Evolutionary conservation across 2,113 vertebrate species (phyloP).

Genomic region (Regulus satrapa): DNA sequence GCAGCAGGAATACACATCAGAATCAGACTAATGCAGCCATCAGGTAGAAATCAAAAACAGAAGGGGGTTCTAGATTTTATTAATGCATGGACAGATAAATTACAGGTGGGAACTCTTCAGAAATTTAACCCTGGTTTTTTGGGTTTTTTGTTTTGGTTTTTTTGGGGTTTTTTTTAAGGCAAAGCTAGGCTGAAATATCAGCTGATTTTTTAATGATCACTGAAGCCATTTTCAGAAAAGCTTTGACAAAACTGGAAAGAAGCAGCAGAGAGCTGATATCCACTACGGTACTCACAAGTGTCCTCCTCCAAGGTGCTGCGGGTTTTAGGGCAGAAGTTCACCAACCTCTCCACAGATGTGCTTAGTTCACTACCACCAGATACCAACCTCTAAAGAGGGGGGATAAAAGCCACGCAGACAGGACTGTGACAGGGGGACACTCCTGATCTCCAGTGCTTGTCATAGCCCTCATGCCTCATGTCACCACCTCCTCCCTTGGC

Average conservation of each 20-base stretch:
- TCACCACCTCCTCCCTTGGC: not conserved
- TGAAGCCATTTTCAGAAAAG: not conserved
- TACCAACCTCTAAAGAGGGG: not conserved
- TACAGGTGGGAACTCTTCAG: not conserved
- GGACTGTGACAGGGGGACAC: not conserved
- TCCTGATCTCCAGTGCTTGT: not conserved
- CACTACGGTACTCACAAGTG: not conserved
- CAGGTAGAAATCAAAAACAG: not conserved
- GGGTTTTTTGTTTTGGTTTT: not conserved
- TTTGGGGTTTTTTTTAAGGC: too few species aligned
- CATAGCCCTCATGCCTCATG: not conserved
- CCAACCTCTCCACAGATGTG: accelerated
- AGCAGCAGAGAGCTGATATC: not conserved
- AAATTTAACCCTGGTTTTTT: not conserved
- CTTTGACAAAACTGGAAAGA: not conserved
- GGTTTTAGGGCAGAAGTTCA: not conserved
- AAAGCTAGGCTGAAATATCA: not conserved
- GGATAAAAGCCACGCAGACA: not conserved
- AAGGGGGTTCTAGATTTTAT: not conserved
- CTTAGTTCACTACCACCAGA: not conserved
- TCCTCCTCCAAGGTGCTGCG: not conserved
- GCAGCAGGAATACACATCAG: not conserved
- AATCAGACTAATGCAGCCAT: not conserved
- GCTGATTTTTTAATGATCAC: accelerated
- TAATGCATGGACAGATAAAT: not conserved